phyloP scores from a whole-genome alignment of 2,113 vertebrate species.

The Camelus dromedarius region DNA sequence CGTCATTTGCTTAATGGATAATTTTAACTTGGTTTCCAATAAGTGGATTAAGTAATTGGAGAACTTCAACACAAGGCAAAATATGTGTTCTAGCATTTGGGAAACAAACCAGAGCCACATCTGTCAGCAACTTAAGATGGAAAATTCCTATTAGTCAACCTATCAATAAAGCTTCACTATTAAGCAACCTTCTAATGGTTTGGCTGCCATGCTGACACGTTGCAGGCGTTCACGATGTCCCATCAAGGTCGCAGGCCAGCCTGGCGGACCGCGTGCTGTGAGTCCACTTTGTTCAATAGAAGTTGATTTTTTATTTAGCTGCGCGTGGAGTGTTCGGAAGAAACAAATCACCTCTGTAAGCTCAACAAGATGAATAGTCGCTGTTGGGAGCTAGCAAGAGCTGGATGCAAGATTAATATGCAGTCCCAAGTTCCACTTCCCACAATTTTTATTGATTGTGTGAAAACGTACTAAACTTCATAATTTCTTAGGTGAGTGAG shows the following conservation, averaged over 20 bases:
- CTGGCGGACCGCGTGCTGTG: slow-evolving; percentile 79
- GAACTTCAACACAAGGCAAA: neutral
- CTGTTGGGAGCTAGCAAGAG: slow-evolving; percentile 84
- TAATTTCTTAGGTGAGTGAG: slow-evolving; percentile 81
- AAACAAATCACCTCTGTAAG: slow-evolving; percentile 86
- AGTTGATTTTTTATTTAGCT: slow-evolving; percentile 87
- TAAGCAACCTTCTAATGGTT: slow-evolving; percentile 55
- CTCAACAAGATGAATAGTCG: slow-evolving; percentile 86
- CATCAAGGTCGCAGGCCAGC: slow-evolving; percentile 68
- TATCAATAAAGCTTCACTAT: slow-evolving; percentile 20
- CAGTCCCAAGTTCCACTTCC: slow-evolving; percentile 85
- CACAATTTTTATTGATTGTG: slow-evolving; percentile 87
- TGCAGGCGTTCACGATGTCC: slow-evolving; percentile 44
- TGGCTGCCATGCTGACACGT: slow-evolving; percentile 49
- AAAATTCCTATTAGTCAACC: slow-evolving; percentile 51
- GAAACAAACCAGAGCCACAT: slow-evolving; percentile 40
- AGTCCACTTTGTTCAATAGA: slow-evolving; percentile 86
- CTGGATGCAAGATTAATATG: slow-evolving; percentile 88
- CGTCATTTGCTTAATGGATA: slow-evolving; percentile 64
- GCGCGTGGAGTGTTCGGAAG: slow-evolving; percentile 82
- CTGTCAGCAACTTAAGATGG: slow-evolving; percentile 56
- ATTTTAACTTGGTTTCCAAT: slow-evolving; percentile 58
- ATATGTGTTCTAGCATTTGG: slow-evolving; percentile 36
- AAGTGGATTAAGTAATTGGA: slow-evolving; percentile 60
- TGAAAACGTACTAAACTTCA: slow-evolving; percentile 77